Evolutionary conservation across 2,888 invertebrate species (phyloP), one percentile per base, ranked within the genome.

Genomic region (Belgica antarctica): DNA sequence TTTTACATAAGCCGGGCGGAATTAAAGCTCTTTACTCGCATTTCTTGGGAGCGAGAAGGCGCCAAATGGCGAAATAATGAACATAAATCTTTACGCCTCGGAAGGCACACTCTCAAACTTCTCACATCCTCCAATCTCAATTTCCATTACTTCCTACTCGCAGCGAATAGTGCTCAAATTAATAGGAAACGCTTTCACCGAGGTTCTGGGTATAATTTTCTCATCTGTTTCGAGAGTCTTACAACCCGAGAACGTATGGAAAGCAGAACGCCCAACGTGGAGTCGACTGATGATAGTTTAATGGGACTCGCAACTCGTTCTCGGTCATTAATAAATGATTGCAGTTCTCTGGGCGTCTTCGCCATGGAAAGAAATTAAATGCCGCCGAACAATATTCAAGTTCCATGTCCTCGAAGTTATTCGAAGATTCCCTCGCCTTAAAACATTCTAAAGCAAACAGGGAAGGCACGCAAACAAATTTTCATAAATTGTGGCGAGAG

Each of bases 81-180:
- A 27, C 59, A 59, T 59, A 59, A 59, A 59, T 59, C 59, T 59
- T 52, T 19, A 27, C 27, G 27, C 59, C 27, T 7, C n/a, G 59
- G 10, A 27, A 59, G 59, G 27, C 59, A 59, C 59, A 59, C n/a
- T 52, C 52, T 22, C 17, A 22, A 27, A 25, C 27, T 8, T 22
- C 22, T 7, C 46, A n/a, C 15, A 46, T 46, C 46, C 46, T 52
- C 22, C n/a, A n/a, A n/a, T n/a, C n/a, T n/a, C n/a, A n/a, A n/a
- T n/a, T n/a, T n/a, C n/a, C n/a, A n/a, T n/a, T n/a, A n/a, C n/a
- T n/a, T n/a, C n/a, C n/a, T 19, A 17, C 22, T 17, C 22, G 17
- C 52, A 52, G 19, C n/a, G n/a, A n/a, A n/a, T 12, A 59, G 59
- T 59, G 25, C 4, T 59, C 27, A 27, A 59, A 59, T 59, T 59